These are phyloP conservation scores for Rotaria macrura DNA, from an alignment of 2,888 invertebrate species.

Conservation along the genomic window DNA sequence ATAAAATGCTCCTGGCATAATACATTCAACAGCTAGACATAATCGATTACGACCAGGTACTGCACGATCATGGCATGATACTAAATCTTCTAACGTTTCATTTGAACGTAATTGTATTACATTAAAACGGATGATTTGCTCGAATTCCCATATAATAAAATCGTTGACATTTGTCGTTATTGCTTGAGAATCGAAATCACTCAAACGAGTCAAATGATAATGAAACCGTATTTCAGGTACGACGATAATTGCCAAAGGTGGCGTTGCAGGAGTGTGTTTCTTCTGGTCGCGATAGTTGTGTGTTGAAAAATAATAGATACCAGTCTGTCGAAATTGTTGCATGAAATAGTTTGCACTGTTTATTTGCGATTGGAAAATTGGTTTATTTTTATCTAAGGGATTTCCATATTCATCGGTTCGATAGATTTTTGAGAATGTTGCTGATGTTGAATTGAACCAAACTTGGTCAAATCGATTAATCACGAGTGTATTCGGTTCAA, in stretches of 20 bases:
- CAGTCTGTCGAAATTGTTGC: slow-evolving; percentile 4
- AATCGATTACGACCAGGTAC: neutral
- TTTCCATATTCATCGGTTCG: slow-evolving; percentile 2
- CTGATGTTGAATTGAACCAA: neutral
- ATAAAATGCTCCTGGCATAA: neutral
- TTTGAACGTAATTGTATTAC: neutral
- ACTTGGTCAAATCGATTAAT: neutral
- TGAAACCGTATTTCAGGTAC: slow-evolving; percentile 14
- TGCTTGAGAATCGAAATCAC: slow-evolving; percentile 36
- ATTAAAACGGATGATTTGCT: slow-evolving; percentile 23
- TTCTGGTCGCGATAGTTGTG: neutral
- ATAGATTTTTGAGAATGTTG: neutral
- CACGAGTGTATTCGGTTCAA: neutral
- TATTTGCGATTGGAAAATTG: neutral
- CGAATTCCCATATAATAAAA: slow-evolving; percentile 48
- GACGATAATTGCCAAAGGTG: slow-evolving; percentile 1
- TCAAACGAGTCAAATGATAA: neutral
- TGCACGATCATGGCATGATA: slow-evolving; percentile 3
- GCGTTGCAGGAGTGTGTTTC: neutral
- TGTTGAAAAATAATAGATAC: neutral
- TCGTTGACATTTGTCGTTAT: slow-evolving; percentile 43
- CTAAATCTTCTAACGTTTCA: neutral
- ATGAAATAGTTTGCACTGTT: neutral
- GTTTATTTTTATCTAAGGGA: neutral
- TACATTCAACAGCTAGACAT: neutral